Evolutionary conservation across 2,888 invertebrate species (phyloP).

Genomic region (Tetranychus piercei): DNA sequence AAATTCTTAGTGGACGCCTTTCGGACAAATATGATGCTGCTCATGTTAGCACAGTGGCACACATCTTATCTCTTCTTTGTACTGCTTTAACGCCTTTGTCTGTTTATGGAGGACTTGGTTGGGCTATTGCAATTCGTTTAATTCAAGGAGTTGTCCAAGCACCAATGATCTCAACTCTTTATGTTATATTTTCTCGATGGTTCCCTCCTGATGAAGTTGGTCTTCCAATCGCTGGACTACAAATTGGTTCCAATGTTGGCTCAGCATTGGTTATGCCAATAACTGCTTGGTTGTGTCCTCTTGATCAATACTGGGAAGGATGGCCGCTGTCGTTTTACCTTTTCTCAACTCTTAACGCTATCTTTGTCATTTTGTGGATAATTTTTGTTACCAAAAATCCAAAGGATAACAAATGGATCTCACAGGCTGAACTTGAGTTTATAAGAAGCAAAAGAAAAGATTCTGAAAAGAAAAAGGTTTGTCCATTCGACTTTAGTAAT

Average conservation of each 20-base stretch:
- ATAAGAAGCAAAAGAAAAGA: background rate
- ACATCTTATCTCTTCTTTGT: background rate
- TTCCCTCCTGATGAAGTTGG: background rate
- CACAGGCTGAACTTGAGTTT: background rate
- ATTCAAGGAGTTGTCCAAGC: background rate
- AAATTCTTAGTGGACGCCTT: conserved; percentile 24
- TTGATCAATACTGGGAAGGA: background rate
- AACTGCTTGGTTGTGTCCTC: background rate
- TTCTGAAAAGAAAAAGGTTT: background rate
- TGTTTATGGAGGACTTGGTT: background rate
- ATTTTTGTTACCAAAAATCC: background rate
- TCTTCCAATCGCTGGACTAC: background rate
- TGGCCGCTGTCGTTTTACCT: background rate
- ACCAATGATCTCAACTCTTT: background rate
- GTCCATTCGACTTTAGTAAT: no score
- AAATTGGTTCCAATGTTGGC: background rate
- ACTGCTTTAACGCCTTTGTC: background rate
- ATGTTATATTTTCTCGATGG: background rate
- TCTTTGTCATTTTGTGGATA: background rate
- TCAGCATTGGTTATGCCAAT: background rate
- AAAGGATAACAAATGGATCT: background rate
- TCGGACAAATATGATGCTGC: conserved; percentile 19
- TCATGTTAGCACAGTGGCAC: background rate
- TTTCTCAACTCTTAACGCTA: background rate
- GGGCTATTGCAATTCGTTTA: background rate